These are phyloP conservation scores for Reticulitermes speratus DNA, from an alignment of 1,140 invertebrate genomes.

Conservation along the genomic window DNA sequence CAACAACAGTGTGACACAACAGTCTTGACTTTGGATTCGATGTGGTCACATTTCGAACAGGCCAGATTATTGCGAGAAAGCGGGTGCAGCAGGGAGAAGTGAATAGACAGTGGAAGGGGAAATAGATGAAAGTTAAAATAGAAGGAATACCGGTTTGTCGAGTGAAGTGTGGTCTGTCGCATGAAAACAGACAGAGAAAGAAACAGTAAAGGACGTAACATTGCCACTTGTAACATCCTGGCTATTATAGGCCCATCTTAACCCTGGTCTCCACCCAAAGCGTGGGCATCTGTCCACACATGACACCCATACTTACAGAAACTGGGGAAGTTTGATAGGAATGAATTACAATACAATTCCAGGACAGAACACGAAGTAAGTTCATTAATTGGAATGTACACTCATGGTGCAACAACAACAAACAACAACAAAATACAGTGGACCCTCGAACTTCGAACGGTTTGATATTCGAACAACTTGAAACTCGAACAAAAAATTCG, in stretches of 20 bases:
- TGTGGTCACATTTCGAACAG: not conserved
- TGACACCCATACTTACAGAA: not conserved
- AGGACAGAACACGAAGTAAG: not conserved
- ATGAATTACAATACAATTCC: not conserved
- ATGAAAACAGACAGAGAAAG: not conserved
- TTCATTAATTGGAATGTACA: too few relatives aligned
- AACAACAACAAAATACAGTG: too few relatives aligned
- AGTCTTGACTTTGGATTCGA: not conserved
- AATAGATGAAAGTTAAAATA: not conserved
- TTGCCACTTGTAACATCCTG: slow-evolving; percentile 1
- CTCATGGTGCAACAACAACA: too few relatives aligned
- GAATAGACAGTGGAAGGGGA: not conserved
- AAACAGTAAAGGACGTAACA: not conserved
- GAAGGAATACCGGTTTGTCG: slow-evolving; percentile 8
- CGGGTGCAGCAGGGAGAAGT: not conserved
- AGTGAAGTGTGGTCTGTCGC: not conserved
- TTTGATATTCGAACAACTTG: too few relatives aligned
- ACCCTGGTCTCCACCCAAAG: not conserved
- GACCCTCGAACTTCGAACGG: too few relatives aligned
- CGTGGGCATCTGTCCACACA: not conserved
- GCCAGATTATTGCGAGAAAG: not conserved
- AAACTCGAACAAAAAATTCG: too few relatives aligned
- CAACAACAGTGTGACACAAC: not conserved
- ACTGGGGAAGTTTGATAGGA: not conserved
- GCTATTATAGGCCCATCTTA: not conserved